These are phyloP conservation scores for Alosa sapidissima DNA, from an alignment of 2,797 vertebrate genomes.

Conservation along the genomic window DNA sequence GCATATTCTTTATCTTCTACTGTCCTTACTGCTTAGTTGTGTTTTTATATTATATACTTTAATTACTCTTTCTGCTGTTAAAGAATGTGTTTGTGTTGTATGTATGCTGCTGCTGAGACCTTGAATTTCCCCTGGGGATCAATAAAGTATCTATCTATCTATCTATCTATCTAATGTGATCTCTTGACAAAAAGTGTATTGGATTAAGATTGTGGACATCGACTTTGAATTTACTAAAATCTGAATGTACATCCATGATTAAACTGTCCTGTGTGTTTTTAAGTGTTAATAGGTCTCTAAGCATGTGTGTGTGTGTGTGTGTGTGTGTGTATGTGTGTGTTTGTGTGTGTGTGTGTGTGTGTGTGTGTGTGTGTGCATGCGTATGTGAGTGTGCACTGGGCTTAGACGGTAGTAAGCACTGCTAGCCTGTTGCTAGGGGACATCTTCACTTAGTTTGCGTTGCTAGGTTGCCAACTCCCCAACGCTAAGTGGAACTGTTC, in stretches of 20 bases:
- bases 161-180: too few species aligned
- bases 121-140: too few species aligned
- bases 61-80: too few species aligned
- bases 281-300: background rate
- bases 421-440: slow-evolving; percentile 75
- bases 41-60: too few species aligned
- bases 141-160: too few species aligned
- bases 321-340: background rate
- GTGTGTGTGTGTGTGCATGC: background rate
- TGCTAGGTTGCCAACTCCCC: slow-evolving; percentile 81
- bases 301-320: background rate
- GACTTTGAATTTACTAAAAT: background rate
- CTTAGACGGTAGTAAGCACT: slow-evolving; percentile 53
- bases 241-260: background rate
- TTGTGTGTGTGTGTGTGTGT: background rate
- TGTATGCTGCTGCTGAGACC: too few species aligned
- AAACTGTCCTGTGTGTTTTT: background rate
- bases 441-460: slow-evolving; percentile 75
- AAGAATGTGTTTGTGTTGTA: too few species aligned
- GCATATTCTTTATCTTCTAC: too few species aligned
- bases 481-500: slow-evolving; percentile 68
- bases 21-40: too few species aligned
- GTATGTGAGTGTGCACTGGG: slow-evolving; percentile 8
- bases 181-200: background rate
- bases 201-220: background rate